Conservation (phyloP, 2,888 invertebrate species). For the Parelbella ahira region DNA sequence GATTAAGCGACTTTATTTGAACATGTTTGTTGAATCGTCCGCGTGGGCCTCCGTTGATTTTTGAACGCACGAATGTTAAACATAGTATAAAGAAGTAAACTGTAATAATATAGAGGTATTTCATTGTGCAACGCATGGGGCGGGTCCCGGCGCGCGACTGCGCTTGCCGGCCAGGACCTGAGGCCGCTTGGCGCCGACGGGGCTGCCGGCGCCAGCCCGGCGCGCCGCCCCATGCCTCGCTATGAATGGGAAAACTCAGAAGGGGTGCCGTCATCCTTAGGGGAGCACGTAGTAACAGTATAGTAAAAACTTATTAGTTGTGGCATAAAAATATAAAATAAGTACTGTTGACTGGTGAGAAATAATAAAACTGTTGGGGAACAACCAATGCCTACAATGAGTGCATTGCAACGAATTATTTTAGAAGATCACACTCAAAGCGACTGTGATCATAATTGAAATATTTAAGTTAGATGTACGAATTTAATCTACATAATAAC, state of each 20-base stretch:
- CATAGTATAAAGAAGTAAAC: constrained; percentile 38
- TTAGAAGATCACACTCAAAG: no score
- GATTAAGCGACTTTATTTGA: constrained; percentile 29
- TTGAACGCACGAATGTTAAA: constrained; percentile 41
- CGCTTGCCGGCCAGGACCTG: constrained; percentile 39
- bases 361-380: no score
- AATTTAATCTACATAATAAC: no score
- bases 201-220: constrained; percentile 57
- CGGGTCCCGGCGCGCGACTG: constrained; percentile 64
- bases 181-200: constrained; percentile 55
- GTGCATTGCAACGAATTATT: no score
- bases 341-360: no score
- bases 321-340: no score
- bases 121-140: constrained; percentile 59
- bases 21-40: constrained; percentile 39
- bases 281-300: no score
- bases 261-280: not conserved
- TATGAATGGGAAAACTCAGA: constrained; percentile 30
- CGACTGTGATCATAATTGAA: no score
- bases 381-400: no score
- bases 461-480: no score
- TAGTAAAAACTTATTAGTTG: no score
- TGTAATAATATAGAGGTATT: constrained; percentile 37
- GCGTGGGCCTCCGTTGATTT: constrained; percentile 51
- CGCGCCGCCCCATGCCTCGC: constrained; percentile 42